phyloP scores from a whole-genome alignment of 2,888 invertebrate species.

The Lottia gigantea region DNA sequence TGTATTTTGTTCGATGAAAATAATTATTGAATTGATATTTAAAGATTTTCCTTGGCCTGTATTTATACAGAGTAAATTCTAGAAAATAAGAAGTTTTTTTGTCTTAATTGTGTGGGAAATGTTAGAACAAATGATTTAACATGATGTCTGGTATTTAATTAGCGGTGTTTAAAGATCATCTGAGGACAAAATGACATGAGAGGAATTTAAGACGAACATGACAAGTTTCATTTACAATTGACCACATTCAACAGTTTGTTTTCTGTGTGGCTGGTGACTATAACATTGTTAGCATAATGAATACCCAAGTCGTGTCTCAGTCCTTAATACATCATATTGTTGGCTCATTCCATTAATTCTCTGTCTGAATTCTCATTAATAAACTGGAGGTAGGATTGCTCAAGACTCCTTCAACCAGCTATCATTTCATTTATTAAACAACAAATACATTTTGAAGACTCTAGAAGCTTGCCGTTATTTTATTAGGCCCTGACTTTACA shows the following conservation, averaged over 20 bases:
- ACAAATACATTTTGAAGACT: conserved; percentile 4
- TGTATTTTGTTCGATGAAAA: no score
- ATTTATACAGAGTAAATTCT: no score
- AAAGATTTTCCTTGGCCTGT: no score
- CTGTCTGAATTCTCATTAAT: not conserved
- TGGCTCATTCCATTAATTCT: conserved; percentile 1
- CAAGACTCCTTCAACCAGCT: not conserved
- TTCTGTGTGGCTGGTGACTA: not conserved
- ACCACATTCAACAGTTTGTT: conserved; percentile 7
- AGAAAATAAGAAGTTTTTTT: no score
- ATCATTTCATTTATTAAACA: conserved; percentile 10
- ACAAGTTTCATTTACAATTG: conserved; percentile 1
- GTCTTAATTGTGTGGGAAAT: no score
- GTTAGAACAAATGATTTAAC: no score
- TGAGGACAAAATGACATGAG: no score
- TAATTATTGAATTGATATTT: no score
- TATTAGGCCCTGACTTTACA: conserved; percentile 1
- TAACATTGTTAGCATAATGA: not conserved
- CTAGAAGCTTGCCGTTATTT: not conserved
- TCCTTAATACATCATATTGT: conserved; percentile 2
- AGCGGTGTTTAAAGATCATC: no score
- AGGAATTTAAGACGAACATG: not conserved
- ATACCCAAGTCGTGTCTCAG: not conserved
- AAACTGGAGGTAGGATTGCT: not conserved
- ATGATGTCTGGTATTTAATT: no score